These are phyloP conservation scores for Cryptosula pallasiana DNA, from an alignment of 2,888 invertebrate species.

Conservation along the genomic window DNA sequence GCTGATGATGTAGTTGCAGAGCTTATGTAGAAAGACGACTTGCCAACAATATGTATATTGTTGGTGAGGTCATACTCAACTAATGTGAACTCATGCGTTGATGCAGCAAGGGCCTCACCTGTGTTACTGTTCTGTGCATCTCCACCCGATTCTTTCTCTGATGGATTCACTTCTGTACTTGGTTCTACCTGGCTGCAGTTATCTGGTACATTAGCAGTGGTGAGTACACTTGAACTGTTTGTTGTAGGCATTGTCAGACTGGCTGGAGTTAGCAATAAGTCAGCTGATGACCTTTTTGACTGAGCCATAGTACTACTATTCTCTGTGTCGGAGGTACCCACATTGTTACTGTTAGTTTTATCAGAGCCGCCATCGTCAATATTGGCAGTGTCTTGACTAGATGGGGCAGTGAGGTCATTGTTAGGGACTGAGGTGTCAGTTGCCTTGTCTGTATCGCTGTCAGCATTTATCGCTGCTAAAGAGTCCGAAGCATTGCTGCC, in stretches of 20 bases:
- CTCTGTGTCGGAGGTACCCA: too few relatives aligned
- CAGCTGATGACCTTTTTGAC: too few relatives aligned
- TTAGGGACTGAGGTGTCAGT: background rate
- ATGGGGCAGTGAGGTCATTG: background rate
- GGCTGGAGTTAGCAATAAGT: background rate
- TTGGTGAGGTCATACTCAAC: background rate
- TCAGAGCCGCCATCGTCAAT: background rate
- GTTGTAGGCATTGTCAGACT: background rate
- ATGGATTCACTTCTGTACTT: too few relatives aligned
- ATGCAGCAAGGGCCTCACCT: background rate
- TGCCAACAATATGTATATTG: background rate
- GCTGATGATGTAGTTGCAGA: background rate
- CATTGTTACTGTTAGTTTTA: background rate
- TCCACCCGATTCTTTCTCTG: too few relatives aligned
- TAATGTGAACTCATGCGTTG: slow-evolving; percentile 1
- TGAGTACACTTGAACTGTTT: too few relatives aligned
- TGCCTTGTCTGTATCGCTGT: background rate
- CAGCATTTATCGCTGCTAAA: background rate
- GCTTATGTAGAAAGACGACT: slow-evolving; percentile 1
- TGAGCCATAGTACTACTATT: too few relatives aligned
- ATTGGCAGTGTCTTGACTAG: background rate
- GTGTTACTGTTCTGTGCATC: too few relatives aligned
- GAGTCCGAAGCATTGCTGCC: background rate
- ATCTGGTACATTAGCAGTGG: too few relatives aligned
- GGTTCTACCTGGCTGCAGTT: too few relatives aligned